Base-by-base conservation (phyloP, 64 coral and sea anemone genomes). In the Montipora cactus region DNA sequence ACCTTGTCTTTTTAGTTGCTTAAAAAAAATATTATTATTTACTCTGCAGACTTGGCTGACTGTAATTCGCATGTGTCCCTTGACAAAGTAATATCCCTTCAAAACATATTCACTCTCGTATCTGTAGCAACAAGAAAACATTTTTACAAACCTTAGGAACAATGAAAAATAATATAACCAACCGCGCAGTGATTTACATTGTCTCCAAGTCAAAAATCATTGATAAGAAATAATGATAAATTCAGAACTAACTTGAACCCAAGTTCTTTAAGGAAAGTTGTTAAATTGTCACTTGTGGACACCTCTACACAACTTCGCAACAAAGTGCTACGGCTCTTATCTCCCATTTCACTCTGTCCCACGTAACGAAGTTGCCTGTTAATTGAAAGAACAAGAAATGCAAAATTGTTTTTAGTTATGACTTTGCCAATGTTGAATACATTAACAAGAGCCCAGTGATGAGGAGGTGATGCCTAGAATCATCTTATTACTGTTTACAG, bases 331-430 rank as follows among this genome's bases (percentile, higher is more conserved):
- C 95, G 75, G 77, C 95, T 99, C 52, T 99, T 99, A 77, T 99
- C 98, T 53, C 94, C 97, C 92, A 96, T 92, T 69, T 99, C 98
- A 76, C 92, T 95, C 48, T 96, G 95, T 11, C 98, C 98, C 92
- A 99, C 84, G 57, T 99, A 99, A 19, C 98, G 92, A 8, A 99
- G 90, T 59, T 96, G 92, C 98, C 98, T 99, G 52, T 14, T 70
- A 2, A 81, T 49, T 2, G 5, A 91, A 79, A 80, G 45, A 4
- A 88, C 8, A 69, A 16, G 13, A 53, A 6, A 57, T 57, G 53
- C 53, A 57, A 57, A 57, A 6, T 57, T 57, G 53, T 8, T 8
- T 57, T 57, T 5, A 37, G 37, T 37, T 2, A 37, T 37, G 37
- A 37, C 37, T 37, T 37, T 37, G 37, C 37, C 37, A 37, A 37